A percentile compares a stretch with the other conserved stretches of the same genome.
Evolutionary conservation across 2,113 vertebrate genomes (phyloP).

Genomic region (Isichthys henryi): DNA sequence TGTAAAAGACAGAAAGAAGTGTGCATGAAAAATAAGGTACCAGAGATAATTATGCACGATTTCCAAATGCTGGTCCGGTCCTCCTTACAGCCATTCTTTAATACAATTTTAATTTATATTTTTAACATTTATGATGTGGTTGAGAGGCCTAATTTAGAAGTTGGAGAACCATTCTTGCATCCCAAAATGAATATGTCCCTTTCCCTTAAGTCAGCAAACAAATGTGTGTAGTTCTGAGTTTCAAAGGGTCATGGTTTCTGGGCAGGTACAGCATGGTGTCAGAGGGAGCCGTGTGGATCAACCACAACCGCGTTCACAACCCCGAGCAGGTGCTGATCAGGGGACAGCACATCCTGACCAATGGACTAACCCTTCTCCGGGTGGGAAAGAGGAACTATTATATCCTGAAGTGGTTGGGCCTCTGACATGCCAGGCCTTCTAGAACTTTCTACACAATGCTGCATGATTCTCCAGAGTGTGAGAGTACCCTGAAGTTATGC

Average conservation of each 20-base stretch:
- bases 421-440: slow-evolving; percentile 37
- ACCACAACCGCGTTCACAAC: slow-evolving; percentile 68
- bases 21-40: not conserved
- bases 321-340: slow-evolving; percentile 78
- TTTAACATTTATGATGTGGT: not conserved
- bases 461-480: not conserved
- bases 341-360: slow-evolving; percentile 81
- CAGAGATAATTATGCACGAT: not conserved
- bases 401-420: slow-evolving; percentile 83
- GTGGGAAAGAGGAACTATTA: slow-evolving; percentile 91
- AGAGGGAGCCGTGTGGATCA: slow-evolving; percentile 82
- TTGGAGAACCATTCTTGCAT: not conserved
- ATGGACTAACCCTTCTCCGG: slow-evolving; percentile 80
- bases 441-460: not conserved
- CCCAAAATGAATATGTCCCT: not conserved
- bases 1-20: not conserved
- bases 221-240: not conserved
- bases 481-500: not conserved
- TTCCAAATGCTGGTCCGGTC: not conserved
- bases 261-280: slow-evolving; percentile 79
- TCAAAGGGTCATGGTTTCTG: slow-evolving; percentile 10
- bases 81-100: not conserved
- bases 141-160: not conserved
- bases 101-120: not conserved
- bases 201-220: not conserved